These are phyloP conservation scores for Leptinotarsa lineolata DNA, from an alignment of 1,140 invertebrate species.

Conservation along the genomic window DNA sequence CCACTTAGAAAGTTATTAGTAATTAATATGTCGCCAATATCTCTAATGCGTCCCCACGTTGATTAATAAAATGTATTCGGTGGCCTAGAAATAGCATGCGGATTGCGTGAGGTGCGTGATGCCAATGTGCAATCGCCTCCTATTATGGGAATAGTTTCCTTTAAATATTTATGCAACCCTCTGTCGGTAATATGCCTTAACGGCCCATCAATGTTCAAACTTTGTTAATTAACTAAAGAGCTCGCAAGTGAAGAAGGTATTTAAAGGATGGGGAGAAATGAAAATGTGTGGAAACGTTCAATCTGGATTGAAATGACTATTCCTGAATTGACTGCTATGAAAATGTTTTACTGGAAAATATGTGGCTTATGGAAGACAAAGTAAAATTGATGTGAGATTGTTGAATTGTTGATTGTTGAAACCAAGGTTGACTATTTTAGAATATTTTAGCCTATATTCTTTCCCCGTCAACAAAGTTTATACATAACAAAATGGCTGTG, in stretches of 20 bases:
- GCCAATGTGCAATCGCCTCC: slow-evolving; percentile 32
- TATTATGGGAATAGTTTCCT: slow-evolving; percentile 31
- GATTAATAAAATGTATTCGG: background rate
- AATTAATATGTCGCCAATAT: no score
- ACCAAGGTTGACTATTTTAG: no score
- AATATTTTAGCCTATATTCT: no score
- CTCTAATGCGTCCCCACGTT: no score
- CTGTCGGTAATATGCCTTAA: slow-evolving; percentile 20
- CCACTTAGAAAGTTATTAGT: no score
- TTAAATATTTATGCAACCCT: slow-evolving; percentile 33
- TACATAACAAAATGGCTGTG: no score
- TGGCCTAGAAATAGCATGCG: slow-evolving; percentile 30
- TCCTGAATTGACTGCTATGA: background rate
- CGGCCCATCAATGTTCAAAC: slow-evolving; percentile 32
- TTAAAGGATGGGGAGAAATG: slow-evolving; percentile 11
- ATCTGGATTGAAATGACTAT: background rate
- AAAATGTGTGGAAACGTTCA: slow-evolving; percentile 23
- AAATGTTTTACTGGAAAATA: background rate
- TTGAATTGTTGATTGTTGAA: no score
- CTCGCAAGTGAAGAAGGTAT: slow-evolving; percentile 18
- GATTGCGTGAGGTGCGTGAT: slow-evolving; percentile 37
- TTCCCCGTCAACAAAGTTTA: no score
- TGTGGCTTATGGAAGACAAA: no score
- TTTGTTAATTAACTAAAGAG: slow-evolving; percentile 31
- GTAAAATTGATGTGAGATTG: no score